Evolutionary conservation across 2,888 invertebrate species (phyloP), one percentile per base, ranked within the genome.

Genomic region (Hipparchia sbordonii): DNA sequence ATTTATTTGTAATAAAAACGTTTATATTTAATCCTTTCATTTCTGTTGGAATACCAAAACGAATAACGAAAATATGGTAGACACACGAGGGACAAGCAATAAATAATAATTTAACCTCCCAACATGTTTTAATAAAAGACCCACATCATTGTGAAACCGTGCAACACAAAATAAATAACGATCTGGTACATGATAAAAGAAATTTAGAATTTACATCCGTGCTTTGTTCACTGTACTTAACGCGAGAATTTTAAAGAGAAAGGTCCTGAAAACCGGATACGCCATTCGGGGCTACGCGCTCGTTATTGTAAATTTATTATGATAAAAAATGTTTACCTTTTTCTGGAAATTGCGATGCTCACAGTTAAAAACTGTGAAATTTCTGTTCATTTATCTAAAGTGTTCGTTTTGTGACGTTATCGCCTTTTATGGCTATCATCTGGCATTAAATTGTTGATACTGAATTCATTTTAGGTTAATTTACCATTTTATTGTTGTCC

Each of bases 151-250:
- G 23, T n/a, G 56, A 56, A 13, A 52, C 69, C 10, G 51, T 52
- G 61, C 69, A 61, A 60, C 51, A 51, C 52, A 63, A 70, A 72
- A 71, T 69, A 74, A 69, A 69, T 71, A 71, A 76, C 69, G 60
- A 74, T 62, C 69, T 71, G 59, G 61, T 66, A 33, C 67, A 70
- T 67, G 70, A 71, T 74, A 74, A 72, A 76, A 74, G 72, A 76
- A 62, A 71, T 69, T 71, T 68, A 59, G 72, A 72, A 72, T 74
- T 74, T 70, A 74, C 63, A 73, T 23, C 52, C 71, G 33, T 48
- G 69, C 71, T 87, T 86, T 85, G 85, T 83, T 81, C 79, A 70
- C 72, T 76, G 13, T 74, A 71, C 69, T 69, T 74, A 65, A 66
- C 65, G 71, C 52, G 67, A 59, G 46, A 74, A 76, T 76, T 74